Evolutionary conservation across 2,113 vertebrate species (phyloP).

Genomic region (Oceanites oceanicus): DNA sequence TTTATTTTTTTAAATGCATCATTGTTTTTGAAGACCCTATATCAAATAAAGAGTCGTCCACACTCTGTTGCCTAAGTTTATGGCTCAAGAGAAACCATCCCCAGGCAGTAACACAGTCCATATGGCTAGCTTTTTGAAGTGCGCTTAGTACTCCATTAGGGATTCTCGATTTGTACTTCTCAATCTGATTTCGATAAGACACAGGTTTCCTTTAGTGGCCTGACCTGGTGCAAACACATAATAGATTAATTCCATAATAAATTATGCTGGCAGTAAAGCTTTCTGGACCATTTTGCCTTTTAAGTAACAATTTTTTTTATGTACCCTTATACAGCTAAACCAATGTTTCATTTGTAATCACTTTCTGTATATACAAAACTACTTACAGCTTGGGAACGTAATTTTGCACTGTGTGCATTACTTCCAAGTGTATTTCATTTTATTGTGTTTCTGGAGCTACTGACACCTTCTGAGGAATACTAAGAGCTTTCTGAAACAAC

Average conservation of each 20-base stretch:
- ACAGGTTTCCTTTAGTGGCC: slow-evolving; percentile 67
- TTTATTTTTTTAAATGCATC: slow-evolving; percentile 7
- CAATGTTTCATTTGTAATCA: slow-evolving; percentile 67
- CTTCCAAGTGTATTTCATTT: slow-evolving; percentile 44
- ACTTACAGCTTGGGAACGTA: slow-evolving; percentile 55
- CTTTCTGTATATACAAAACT: slow-evolving; percentile 64
- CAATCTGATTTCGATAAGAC: slow-evolving; percentile 79
- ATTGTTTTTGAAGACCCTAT: slow-evolving; percentile 40
- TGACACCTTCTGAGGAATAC: slow-evolving; percentile 19
- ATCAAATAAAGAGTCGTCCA: slow-evolving; percentile 40
- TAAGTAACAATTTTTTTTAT: slow-evolving; percentile 68
- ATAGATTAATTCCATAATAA: slow-evolving; percentile 77
- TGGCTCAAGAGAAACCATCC: slow-evolving; percentile 68
- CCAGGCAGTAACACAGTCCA: slow-evolving; percentile 76
- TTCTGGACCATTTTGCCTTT: slow-evolving; percentile 72
- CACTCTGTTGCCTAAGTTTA: slow-evolving; percentile 54
- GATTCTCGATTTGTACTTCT: slow-evolving; percentile 71
- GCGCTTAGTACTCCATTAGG: slow-evolving; percentile 77
- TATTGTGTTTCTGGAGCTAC: slow-evolving; percentile 57
- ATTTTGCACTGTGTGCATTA: slow-evolving; percentile 38
- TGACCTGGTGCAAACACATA: slow-evolving; percentile 74
- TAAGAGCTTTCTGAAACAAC: slow-evolving; percentile 32
- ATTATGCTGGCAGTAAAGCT: slow-evolving; percentile 74
- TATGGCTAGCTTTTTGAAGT: slow-evolving; percentile 82
- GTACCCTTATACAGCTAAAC: slow-evolving; percentile 68